A percentile compares a stretch with the other conserved stretches of the same genome.
These are phyloP conservation scores for Dascyllus trimaculatus DNA, from an alignment of 2,113 vertebrate genomes.

Conservation along the genomic window DNA sequence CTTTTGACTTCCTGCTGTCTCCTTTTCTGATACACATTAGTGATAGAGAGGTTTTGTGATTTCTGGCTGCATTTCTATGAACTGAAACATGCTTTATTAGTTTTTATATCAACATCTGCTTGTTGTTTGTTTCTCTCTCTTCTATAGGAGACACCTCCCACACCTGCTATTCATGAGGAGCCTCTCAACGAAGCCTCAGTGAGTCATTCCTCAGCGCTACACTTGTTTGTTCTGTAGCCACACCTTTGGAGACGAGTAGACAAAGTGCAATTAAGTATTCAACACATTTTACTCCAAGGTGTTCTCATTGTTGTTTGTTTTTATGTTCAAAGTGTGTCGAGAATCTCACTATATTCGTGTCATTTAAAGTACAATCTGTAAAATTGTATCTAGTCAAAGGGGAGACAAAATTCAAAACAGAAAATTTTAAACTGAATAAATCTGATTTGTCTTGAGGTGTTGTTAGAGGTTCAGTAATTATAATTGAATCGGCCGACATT, in stretches of 20 bases:
- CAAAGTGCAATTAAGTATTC: not conserved
- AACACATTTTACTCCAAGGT: not conserved
- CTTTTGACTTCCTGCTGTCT: not conserved
- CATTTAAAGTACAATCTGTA: not conserved
- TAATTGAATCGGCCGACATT: no score
- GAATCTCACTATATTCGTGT: not conserved
- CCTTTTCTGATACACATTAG: not conserved
- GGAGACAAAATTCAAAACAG: not conserved
- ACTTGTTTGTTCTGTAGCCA: not conserved
- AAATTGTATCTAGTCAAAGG: not conserved
- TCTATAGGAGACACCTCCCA: slow-evolving; percentile 83
- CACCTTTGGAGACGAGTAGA: slow-evolving; percentile 10
- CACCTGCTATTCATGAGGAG: slow-evolving; percentile 86
- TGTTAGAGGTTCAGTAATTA: no score
- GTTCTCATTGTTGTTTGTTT: not conserved
- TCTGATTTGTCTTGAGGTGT: not conserved
- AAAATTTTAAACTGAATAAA: not conserved
- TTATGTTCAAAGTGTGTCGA: not conserved
- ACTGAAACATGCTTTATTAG: slow-evolving; percentile 3
- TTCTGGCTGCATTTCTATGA: slow-evolving; percentile 2
- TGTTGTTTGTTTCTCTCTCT: slow-evolving; percentile 59
- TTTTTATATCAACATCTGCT: slow-evolving; percentile 47
- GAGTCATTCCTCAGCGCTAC: slow-evolving; percentile 63
- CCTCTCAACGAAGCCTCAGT: slow-evolving; percentile 82
- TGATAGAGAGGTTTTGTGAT: not conserved